Evolutionary conservation across 1,140 invertebrate species (phyloP), one percentile per base, ranked within the genome.

Genomic region (Zaprionus tsacasi): DNA sequence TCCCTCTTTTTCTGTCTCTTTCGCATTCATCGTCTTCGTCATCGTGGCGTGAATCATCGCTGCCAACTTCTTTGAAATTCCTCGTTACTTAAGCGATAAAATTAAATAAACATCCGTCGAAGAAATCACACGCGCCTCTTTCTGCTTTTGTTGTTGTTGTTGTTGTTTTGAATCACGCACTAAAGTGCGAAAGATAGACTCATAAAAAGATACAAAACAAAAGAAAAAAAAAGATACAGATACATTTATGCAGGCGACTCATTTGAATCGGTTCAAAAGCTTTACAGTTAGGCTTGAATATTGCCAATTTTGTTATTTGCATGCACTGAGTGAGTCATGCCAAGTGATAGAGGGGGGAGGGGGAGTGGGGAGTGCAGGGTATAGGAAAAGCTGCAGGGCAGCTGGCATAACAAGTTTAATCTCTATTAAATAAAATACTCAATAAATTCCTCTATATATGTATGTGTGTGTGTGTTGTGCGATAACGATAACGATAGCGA

Each of bases 51-150:
- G 82, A 85, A 66, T 85, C 81, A 85, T 15, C 50, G 33, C 61
- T 6, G 17, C 36, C 69, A 77, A 79, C 82, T 87, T 87, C 76
- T 74, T 81, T 82, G 64, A 73, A 71, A 88, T 78, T 82, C 72
- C 40, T 55, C 45, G 68, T 72, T 79, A 64, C 63, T 57, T 50
- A 40, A 38, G 68, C 57, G 52, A 76, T 82, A 77, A 88, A 86
- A 76, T 66, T 69, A 45, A 74, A 70, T 83, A 88, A 88, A 87
- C 82, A 88, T 79, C 80, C 76, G 82, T 50, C 50, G 40, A 74
- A 38, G 72, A 58, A 74, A 63, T 54, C 50, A 36, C 61, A 58
- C 36, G 48, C 59, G 38, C 27, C 27, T 36, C 13, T 50, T 65
- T 57, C 52, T 57, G 54, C 36, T 64, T 40, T 55, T 50, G 33